Conservation (phyloP, 2,888 invertebrate genomes). For the Miltochrista miniata region DNA sequence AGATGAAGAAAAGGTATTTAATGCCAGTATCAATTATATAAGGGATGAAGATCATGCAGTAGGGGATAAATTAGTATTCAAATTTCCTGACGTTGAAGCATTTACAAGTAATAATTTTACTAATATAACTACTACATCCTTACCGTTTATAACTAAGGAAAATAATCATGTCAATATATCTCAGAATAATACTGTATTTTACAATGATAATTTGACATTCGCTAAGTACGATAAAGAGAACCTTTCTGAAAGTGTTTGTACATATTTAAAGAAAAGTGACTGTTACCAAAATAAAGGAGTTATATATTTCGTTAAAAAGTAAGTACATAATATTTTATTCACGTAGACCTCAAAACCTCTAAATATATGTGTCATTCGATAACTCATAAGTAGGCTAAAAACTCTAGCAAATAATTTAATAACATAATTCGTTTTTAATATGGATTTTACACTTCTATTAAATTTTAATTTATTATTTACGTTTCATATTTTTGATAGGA, state of each 20-base stretch:
- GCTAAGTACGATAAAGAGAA: constrained; percentile 25
- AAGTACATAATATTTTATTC: neutral
- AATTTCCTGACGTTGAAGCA: constrained; percentile 45
- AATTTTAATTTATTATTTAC: neutral
- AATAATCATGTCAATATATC: neutral
- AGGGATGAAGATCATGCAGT: constrained; percentile 15
- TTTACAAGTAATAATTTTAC: constrained; percentile 14
- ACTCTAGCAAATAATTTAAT: too few species aligned
- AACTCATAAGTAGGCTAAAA: too few species aligned
- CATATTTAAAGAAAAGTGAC: constrained; percentile 53
- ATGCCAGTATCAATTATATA: constrained; percentile 7
- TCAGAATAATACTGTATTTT: constrained; percentile 7
- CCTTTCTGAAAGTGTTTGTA: constrained; percentile 56
- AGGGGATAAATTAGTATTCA: constrained; percentile 49
- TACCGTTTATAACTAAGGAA: neutral
- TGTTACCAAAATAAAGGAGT: constrained; percentile 55
- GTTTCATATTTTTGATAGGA: constrained; percentile 42
- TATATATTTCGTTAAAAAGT: constrained; percentile 27
- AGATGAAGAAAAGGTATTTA: constrained; percentile 7
- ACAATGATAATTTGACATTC: constrained; percentile 21
- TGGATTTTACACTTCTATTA: too few species aligned
- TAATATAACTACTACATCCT: constrained; percentile 4
- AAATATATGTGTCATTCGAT: too few species aligned
- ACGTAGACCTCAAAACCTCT: too few species aligned
- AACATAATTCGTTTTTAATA: too few species aligned